Percentiles rank a stretch among this genome's conserved stretches.
Conservation (phyloP, 2,797 vertebrate species). For the Phyllotis vaccarum region DNA sequence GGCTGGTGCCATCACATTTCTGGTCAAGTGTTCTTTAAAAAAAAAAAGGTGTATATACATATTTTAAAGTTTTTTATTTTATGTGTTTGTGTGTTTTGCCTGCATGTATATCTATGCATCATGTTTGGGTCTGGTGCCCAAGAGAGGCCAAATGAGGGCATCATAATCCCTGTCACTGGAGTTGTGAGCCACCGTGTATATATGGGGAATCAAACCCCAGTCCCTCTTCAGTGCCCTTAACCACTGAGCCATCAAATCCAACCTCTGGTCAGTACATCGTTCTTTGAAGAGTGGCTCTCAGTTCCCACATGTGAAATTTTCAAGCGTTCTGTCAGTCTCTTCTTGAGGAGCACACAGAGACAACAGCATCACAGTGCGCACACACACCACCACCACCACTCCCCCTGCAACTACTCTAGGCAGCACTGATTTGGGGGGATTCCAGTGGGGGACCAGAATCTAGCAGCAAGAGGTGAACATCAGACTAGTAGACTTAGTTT, state of each 20-base stretch:
- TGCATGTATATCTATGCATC: neutral
- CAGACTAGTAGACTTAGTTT: neutral
- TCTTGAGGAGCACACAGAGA: neutral
- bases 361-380: neutral
- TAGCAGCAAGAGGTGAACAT: neutral
- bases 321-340: neutral
- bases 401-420: neutral
- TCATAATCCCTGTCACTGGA: neutral
- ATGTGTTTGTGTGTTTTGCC: neutral
- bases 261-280: neutral
- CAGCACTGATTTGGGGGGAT: neutral
- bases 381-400: too few species aligned
- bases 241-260: neutral
- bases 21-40: neutral
- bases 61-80: neutral
- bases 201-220: neutral
- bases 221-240: neutral
- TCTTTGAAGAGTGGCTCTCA: slow-evolving; percentile 35
- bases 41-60: neutral
- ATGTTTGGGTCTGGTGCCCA: neutral
- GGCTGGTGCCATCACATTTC: neutral
- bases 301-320: neutral
- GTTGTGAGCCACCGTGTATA: neutral
- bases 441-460: neutral
- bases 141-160: neutral